Evolutionary conservation across 2,797 vertebrate species (phyloP), one percentile per base, ranked within the genome.

Genomic region (Poeciliopsis gracilis): DNA sequence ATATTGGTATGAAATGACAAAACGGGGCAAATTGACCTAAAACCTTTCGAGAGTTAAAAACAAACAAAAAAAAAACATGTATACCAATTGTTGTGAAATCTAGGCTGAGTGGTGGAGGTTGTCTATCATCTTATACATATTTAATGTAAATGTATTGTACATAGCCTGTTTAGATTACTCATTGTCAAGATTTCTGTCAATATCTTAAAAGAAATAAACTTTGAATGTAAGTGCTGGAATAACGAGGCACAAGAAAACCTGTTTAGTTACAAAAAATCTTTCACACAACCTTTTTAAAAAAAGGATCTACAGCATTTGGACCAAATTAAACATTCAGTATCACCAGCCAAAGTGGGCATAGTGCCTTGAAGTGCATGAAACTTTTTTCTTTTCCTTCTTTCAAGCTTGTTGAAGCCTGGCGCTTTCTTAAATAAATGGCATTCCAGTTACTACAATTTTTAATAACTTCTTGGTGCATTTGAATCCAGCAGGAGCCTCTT

Each of bases 61-160:
- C 20, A 66, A 66, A 33, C 30, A 38, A 67, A 38, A 38, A 67
- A 38, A 41, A 38, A 2, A 9, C 33, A 80, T 77, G 75, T 86
- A 53, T 81, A 30, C 75, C 55, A 38, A 49, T 43, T 74, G 61
- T 79, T n/a, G 71, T 78, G 79, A 76, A 72, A 67, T 72, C 77
- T 53, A 45, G 76, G 79, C 9, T 51, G 75, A 46, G 75, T 53
- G 72, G 72, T 46, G 63, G 59, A 70, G 67, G 76, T 75, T n/a
- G 59, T 89, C 67, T 76, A 77, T 82, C 76, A 59, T 80, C 78
- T 12, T 86, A 72, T 81, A 75, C 79, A 82, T 95, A 94, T 96
- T 95, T 95, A 94, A 95, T 96, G 95, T 96, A 95, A 95, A 95
- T 95, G 74, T 94, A 18, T 89, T 95, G 95, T 96, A 95, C 28